Evolutionary conservation across 2,113 vertebrate species (phyloP).

Genomic region (Dasypus novemcinctus): DNA sequence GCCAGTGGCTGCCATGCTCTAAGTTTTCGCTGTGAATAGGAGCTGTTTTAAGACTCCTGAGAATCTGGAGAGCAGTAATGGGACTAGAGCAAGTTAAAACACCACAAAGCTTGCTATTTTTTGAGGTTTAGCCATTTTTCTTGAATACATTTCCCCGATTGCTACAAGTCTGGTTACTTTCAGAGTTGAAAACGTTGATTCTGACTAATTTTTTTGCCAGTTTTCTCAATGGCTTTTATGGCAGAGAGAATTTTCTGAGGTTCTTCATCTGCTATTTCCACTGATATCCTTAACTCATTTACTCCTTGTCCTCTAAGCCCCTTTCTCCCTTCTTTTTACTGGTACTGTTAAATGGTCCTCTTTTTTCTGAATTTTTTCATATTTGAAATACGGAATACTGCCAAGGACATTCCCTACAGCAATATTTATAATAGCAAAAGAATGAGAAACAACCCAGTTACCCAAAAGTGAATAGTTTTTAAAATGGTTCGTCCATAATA

Average conservation of each 20-base stretch:
- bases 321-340: not conserved
- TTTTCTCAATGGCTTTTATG: conserved; percentile 38
- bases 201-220: not conserved
- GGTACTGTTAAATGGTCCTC: not conserved
- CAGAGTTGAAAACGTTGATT: not conserved
- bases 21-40: not conserved
- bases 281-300: not conserved
- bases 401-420: not conserved
- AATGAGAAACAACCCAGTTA: not conserved
- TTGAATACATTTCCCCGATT: not conserved
- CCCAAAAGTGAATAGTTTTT: not conserved
- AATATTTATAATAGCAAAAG: not conserved
- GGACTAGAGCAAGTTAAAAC: not conserved
- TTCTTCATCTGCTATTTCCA: not conserved
- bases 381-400: not conserved
- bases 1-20: not conserved
- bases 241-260: not conserved
- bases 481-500: not conserved
- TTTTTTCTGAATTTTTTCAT: conserved; percentile 7
- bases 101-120: not conserved
- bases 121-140: not conserved
- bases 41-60: not conserved
- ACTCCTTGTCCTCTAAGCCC: not conserved
- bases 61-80: not conserved
- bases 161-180: not conserved